Conservation (phyloP, 37 sponge, comb jelly and placozoan species). For the Lycopodina hypogea region DNA sequence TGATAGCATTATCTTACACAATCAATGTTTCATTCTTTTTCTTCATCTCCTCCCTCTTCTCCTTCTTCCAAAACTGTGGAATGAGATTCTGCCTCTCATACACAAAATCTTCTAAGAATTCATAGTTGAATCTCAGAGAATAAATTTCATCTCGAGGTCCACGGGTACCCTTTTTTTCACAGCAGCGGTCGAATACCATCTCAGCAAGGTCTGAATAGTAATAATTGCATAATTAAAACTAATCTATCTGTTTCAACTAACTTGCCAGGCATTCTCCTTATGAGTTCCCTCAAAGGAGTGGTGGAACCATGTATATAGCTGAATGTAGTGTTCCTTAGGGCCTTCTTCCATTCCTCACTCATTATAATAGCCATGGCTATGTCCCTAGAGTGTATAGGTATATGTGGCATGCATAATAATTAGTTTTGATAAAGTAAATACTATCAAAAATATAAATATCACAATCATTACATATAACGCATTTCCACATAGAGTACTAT, state of each 20-base stretch:
- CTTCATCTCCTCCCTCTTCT: too few relatives aligned
- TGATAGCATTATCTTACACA: too few relatives aligned
- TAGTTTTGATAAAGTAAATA: too few relatives aligned
- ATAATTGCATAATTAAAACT: too few relatives aligned
- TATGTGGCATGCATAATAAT: too few relatives aligned
- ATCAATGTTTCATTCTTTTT: too few relatives aligned
- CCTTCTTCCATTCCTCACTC: conserved; percentile 49
- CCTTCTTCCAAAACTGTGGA: too few relatives aligned
- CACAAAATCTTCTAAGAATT: conserved; percentile 70
- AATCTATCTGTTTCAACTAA: too few relatives aligned
- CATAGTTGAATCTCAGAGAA: conserved; percentile 50
- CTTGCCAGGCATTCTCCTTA: conserved; percentile 81
- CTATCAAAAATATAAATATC: too few relatives aligned
- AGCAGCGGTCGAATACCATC: conserved; percentile 78
- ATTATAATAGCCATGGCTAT: conserved; percentile 74
- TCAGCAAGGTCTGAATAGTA: conserved; percentile 63
- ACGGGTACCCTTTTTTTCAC: conserved; percentile 46
- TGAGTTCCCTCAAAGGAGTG: conserved; percentile 84
- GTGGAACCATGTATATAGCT: not conserved
- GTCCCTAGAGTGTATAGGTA: too few relatives aligned
- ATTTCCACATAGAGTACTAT: too few relatives aligned
- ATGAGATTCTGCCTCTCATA: not conserved
- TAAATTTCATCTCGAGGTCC: conserved; percentile 42
- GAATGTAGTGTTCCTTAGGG: conserved; percentile 62
- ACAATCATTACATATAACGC: too few relatives aligned